Conservation (phyloP, 2,888 invertebrate genomes). For the Phalera bucephala region DNA sequence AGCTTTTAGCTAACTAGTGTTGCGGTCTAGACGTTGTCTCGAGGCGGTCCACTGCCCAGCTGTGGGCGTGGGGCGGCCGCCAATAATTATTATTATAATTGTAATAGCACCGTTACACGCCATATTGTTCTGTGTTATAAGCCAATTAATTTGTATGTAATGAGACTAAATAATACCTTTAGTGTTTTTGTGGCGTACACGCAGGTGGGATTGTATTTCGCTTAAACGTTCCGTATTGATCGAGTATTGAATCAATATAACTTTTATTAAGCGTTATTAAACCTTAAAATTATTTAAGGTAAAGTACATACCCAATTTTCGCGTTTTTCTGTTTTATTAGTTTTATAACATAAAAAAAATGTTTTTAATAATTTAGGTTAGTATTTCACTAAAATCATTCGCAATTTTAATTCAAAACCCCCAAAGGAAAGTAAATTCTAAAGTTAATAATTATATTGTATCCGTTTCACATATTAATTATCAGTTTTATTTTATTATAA, state of each 20-base stretch:
- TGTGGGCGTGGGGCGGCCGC: conserved; percentile 31
- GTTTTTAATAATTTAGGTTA: no score
- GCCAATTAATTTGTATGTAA: conserved; percentile 21
- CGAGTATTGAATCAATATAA: no score
- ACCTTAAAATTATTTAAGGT: no score
- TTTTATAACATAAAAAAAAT: no score
- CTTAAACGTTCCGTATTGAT: neutral
- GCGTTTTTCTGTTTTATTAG: no score
- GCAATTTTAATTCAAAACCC: no score
- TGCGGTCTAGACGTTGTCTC: conserved; percentile 19
- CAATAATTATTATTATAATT: conserved; percentile 18
- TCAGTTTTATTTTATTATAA: conserved; percentile 1
- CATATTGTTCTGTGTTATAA: conserved; percentile 22
- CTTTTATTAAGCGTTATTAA: no score
- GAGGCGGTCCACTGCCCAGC: conserved; percentile 15
- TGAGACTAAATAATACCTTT: conserved; percentile 4
- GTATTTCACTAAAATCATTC: no score
- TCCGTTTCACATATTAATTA: conserved; percentile 17
- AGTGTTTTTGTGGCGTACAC: neutral
- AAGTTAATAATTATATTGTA: conserved; percentile 3
- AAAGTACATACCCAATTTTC: no score
- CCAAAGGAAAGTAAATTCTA: neutral
- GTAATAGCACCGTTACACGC: conserved; percentile 25
- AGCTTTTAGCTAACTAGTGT: neutral
- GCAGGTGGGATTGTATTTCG: neutral